Percentiles rank a stretch among this genome's conserved stretches.
Conservation (phyloP, 2,113 vertebrate species). For the Eira barbara region DNA sequence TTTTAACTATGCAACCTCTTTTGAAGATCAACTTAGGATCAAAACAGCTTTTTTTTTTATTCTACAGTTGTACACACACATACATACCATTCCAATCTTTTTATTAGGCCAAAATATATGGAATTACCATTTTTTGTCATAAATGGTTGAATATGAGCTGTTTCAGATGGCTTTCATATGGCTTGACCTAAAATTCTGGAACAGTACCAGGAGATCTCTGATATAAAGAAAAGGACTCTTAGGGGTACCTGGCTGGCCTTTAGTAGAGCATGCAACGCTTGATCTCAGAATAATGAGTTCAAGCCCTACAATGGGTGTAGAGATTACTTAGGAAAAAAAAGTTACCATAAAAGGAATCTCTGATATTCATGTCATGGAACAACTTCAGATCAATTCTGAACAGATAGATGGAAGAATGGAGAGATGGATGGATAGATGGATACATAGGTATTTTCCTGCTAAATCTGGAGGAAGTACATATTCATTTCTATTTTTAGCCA, state of each 20-base stretch:
- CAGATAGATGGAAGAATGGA: background rate
- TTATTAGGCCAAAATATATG: background rate
- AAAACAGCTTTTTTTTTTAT: background rate
- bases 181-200: background rate
- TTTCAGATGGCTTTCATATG: background rate
- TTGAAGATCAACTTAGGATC: background rate
- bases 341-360: background rate
- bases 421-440: background rate
- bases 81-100: background rate
- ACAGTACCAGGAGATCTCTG: background rate
- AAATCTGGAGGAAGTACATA: background rate
- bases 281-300: background rate
- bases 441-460: background rate
- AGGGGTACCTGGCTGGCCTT: background rate
- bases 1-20: background rate
- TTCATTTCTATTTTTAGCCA: background rate
- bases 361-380: background rate
- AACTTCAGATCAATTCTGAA: background rate
- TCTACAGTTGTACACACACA: background rate
- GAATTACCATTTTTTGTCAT: background rate
- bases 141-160: background rate
- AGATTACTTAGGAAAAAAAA: background rate
- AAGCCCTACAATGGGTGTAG: background rate
- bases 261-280: background rate
- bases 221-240: background rate